These are phyloP conservation scores for Periplaneta americana DNA, from an alignment of 1,140 invertebrate genomes.

Conservation along the genomic window DNA sequence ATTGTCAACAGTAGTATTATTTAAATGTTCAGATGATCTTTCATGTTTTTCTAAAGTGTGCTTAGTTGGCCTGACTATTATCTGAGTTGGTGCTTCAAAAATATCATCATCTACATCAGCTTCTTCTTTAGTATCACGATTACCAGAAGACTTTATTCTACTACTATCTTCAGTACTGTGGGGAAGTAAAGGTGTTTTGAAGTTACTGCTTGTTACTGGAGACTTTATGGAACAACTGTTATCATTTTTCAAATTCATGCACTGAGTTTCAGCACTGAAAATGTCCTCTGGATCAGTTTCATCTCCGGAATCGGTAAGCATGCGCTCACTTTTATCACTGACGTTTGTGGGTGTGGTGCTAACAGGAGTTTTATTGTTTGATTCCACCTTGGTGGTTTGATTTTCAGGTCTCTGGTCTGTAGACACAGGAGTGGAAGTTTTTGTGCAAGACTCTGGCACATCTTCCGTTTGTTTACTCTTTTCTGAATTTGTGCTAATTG, in stretches of 20 bases:
- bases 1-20: too few species aligned
- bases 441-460: neutral
- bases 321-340: too few species aligned
- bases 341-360: neutral
- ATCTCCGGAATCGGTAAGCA: too few species aligned
- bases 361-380: neutral
- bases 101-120: neutral
- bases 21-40: neutral
- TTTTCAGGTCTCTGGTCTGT: neutral
- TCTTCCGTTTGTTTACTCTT: neutral
- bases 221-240: neutral
- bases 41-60: neutral
- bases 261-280: too few species aligned
- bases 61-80: neutral
- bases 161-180: too few species aligned
- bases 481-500: neutral
- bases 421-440: neutral
- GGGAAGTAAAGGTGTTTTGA: too few species aligned
- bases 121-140: too few species aligned
- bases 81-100: neutral
- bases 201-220: neutral
- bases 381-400: too few species aligned
- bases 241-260: too few species aligned
- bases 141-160: too few species aligned
- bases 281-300: neutral